Evolutionary conservation across 2,888 invertebrate genomes (phyloP), one percentile per base, ranked within the genome.

Genomic region (Platerodrilus igneus): DNA sequence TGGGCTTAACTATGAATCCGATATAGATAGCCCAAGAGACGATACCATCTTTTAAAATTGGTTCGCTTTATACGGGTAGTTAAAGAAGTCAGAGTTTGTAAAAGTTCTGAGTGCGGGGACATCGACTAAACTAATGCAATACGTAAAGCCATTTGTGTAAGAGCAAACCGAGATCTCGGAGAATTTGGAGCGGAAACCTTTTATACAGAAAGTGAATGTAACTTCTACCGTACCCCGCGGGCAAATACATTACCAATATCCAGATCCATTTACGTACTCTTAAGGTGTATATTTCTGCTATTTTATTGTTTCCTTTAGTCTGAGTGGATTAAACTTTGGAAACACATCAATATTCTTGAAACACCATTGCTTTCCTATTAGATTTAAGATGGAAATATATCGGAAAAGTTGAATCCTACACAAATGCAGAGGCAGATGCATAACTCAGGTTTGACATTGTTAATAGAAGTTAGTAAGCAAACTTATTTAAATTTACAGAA

Each of bases 161-260:
- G 47, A 51, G 51, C 51, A 51, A 51, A 49, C 51, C 42, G 47
- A 46, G 48, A 50, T 48, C 48, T 44, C 37, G 32, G 46, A 43
- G 48, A 45, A 41, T 41, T 45, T 38, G 45, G 39, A 44, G 44
- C 47, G 59, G 59, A 57, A 58, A 53, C 58, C 60, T 62, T 60
- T 62, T 60, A 60, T 57, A 55, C 55, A 48, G 45, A 48, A 49
- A 51, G 48, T 49, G 41, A 44, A 35, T 44, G 37, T 41, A 20
- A 20, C 18, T 33, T 34, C 26, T 37, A 28, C 36, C 45, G 37
- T 40, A 33, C 41, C 41, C 45, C 37, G 34, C 37, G 41, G 45
- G 38, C 41, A 33, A 37, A 37, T 41, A 37, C 45, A 33, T 37
- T 37, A 32, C 37, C 30, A 37, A 37, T 41, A 41, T 36, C 38